Percentiles rank a stretch among this genome's conserved stretches.
Conservation (phyloP, 2,888 invertebrate species). For the Dyspetes luteomarginatus region DNA sequence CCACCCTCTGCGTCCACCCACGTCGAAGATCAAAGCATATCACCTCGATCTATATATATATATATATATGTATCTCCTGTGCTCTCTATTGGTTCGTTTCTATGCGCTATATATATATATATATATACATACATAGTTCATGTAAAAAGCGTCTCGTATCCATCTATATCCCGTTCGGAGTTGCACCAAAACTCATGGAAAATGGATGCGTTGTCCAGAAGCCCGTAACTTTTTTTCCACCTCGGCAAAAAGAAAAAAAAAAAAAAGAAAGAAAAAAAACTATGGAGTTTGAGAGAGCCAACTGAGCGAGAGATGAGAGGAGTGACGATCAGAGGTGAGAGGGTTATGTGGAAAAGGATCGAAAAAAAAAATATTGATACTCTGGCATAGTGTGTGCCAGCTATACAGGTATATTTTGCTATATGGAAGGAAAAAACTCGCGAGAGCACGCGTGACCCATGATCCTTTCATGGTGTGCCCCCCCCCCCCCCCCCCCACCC, state of each 20-base stretch:
- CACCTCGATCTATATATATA: constrained; percentile 10
- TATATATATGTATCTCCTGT: too few species aligned
- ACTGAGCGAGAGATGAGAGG: constrained; percentile 19
- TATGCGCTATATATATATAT: not conserved
- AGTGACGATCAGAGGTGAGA: too few species aligned
- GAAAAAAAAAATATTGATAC: constrained; percentile 47
- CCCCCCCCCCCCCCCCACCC: not conserved
- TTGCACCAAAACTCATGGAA: constrained; percentile 62
- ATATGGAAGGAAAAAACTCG: constrained; percentile 43
- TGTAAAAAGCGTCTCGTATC: constrained; percentile 59
- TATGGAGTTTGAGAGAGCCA: not conserved
- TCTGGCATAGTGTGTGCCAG: constrained; percentile 11
- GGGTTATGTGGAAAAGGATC: constrained; percentile 1
- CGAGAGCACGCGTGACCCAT: constrained; percentile 59
- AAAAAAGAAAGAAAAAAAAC: not conserved
- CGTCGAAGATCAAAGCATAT: constrained; percentile 66
- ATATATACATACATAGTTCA: constrained; percentile 14
- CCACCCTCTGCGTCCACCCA: constrained; percentile 12
- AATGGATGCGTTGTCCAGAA: constrained; percentile 55
- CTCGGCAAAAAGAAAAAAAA: not conserved
- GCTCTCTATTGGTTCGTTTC: too few species aligned
- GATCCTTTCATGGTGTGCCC: constrained; percentile 57
- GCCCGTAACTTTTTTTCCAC: constrained; percentile 29
- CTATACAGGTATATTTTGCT: constrained; percentile 31
- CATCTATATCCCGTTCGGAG: constrained; percentile 4